Conservation (phyloP, 2,113 vertebrate genomes). For the Ptyas mucosa region DNA sequence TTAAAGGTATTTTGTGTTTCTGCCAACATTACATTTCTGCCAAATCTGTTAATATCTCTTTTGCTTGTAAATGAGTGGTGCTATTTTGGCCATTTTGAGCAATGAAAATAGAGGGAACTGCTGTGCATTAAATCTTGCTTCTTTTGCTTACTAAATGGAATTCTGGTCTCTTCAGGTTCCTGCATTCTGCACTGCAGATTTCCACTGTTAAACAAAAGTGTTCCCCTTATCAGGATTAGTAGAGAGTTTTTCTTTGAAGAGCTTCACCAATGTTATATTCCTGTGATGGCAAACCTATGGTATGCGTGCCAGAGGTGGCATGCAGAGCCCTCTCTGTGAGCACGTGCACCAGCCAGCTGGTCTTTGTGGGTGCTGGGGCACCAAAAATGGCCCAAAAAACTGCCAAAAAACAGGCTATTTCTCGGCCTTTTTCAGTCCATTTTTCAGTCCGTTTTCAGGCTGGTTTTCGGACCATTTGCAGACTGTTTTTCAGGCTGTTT, state of each 20-base stretch:
- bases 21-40: neutral
- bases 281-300: no score
- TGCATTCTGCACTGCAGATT: slow-evolving; percentile 21
- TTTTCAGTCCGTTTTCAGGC: no score
- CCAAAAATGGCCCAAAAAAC: no score
- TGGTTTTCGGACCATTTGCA: no score
- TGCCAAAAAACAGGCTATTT: no score
- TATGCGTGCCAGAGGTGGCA: no score
- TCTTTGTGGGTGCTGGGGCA: no score
- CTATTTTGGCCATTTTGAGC: neutral
- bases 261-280: neutral
- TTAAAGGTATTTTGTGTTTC: neutral
- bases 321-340: no score
- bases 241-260: neutral
- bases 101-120: neutral
- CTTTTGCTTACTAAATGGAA: slow-evolving; percentile 2
- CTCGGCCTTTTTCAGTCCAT: no score
- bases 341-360: no score
- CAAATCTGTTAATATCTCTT: neutral
- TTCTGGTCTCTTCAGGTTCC: slow-evolving; percentile 32
- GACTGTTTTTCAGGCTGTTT: no score
- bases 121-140: neutral
- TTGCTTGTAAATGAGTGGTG: neutral
- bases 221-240: neutral
- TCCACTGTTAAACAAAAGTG: neutral